Evolutionary conservation across 1,140 invertebrate species (phyloP).

Genomic region (Sitobion miscanthi): DNA sequence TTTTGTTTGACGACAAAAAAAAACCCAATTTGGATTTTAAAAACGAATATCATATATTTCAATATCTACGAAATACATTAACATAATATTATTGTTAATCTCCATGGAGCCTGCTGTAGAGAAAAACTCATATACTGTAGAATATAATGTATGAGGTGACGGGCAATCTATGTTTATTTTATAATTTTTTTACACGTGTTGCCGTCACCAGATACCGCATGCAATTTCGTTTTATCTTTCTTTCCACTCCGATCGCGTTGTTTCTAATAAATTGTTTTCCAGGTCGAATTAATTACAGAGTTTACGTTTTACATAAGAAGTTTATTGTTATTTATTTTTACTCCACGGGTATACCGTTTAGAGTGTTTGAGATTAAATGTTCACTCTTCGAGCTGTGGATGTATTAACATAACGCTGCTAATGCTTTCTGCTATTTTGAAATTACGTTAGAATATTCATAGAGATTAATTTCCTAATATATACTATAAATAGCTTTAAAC

Average conservation of each 20-base stretch:
- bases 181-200: background rate
- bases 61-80: background rate
- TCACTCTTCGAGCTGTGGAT: background rate
- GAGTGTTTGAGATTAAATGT: background rate
- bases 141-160: background rate
- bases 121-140: background rate
- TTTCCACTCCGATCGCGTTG: background rate
- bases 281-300: background rate
- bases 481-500: background rate
- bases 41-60: background rate
- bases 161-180: background rate
- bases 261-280: background rate
- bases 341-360: background rate
- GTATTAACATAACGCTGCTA: background rate
- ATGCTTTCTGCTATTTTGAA: slow-evolving; percentile 1
- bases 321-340: slow-evolving; percentile 13
- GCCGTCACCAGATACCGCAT: background rate
- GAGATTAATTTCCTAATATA: slow-evolving; percentile 15
- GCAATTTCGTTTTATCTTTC: background rate
- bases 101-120: background rate
- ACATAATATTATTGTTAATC: slow-evolving; percentile 1
- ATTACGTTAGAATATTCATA: slow-evolving; percentile 30
- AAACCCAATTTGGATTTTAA: background rate
- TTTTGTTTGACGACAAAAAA: background rate
- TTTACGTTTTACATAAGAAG: background rate